A percentile compares a stretch with the other conserved stretches of the same genome.
phyloP scores from a whole-genome alignment of 2,797 vertebrate genomes.

The Myotis findleyi region DNA sequence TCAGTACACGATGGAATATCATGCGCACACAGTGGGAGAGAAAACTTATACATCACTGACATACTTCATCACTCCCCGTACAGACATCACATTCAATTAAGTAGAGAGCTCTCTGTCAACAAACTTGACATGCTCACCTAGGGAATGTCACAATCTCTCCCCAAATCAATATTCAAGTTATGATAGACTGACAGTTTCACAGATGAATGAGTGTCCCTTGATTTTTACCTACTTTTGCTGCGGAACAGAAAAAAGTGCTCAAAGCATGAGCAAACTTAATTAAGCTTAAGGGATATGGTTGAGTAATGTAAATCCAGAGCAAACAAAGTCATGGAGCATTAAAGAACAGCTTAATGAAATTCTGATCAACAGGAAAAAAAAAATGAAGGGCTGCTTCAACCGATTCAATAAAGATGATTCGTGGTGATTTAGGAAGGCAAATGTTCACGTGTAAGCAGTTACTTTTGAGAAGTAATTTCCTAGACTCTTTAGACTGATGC shows the following conservation, averaged over 20 bases:
- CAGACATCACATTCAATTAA: conserved; percentile 86
- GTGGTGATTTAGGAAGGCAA: conserved; percentile 58
- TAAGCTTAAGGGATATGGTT: conserved; percentile 76
- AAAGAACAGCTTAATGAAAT: conserved; percentile 73
- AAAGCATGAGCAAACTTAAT: conserved; percentile 81
- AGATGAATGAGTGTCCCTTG: conserved; percentile 79
- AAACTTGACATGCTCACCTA: conserved; percentile 83
- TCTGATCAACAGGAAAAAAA: conserved; percentile 62
- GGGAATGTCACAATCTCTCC: conserved; percentile 81
- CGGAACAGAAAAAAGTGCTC: conserved; percentile 72
- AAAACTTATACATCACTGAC: conserved; percentile 76
- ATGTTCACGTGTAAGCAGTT: conserved; percentile 34
- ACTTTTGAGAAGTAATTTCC: conserved; percentile 67
- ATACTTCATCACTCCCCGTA: conserved; percentile 80
- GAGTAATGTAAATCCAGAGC: conserved; percentile 67
- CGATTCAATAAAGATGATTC: conserved; percentile 59
- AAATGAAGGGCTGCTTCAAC: conserved; percentile 43
- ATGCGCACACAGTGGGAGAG: conserved; percentile 59
- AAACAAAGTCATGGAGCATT: conserved; percentile 58
- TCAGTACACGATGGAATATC: conserved; percentile 64
- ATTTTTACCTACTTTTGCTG: conserved; percentile 78
- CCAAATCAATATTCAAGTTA: conserved; percentile 87
- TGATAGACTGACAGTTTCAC: conserved; percentile 84
- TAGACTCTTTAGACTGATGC: conserved; percentile 46
- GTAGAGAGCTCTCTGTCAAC: conserved; percentile 84